Conservation (phyloP, 2,888 invertebrate species). For the Mycalesis mineus region DNA sequence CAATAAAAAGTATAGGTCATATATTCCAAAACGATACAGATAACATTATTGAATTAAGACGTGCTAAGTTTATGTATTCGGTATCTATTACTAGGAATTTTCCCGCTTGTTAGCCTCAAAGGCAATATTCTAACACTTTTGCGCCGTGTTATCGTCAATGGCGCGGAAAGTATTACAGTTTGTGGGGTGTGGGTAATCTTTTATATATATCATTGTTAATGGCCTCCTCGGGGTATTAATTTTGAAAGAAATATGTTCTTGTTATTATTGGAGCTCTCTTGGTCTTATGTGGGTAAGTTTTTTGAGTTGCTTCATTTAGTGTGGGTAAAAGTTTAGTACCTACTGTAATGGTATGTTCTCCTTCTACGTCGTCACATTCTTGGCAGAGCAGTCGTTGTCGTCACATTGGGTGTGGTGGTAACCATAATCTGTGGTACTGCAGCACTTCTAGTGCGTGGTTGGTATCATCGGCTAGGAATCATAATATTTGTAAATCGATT, state of each 20-base stretch:
- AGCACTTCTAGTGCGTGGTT: background rate
- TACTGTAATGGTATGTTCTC: background rate
- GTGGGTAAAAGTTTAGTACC: too few relatives aligned
- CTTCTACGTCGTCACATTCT: too few relatives aligned
- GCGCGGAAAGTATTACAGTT: constrained; percentile 37
- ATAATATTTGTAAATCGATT: too few relatives aligned
- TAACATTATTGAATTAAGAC: background rate
- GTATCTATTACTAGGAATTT: constrained; percentile 22
- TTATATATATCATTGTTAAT: constrained; percentile 21
- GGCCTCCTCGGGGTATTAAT: constrained; percentile 19
- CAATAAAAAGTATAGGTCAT: too few relatives aligned
- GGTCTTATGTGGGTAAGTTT: background rate
- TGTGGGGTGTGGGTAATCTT: constrained; percentile 15
- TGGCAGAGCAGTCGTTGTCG: too few relatives aligned
- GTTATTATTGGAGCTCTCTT: constrained; percentile 15
- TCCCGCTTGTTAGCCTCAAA: constrained; percentile 39
- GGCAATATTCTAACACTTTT: constrained; percentile 47
- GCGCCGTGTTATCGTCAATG: constrained; percentile 43
- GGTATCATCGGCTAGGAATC: too few relatives aligned
- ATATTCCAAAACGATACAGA: background rate
- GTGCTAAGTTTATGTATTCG: background rate
- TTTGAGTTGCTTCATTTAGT: background rate
- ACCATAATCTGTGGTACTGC: too few relatives aligned
- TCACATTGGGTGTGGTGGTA: too few relatives aligned
- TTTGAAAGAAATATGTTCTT: constrained; percentile 19